Conservation (phyloP, 1,140 invertebrate genomes). For the Steinernema feltiae region DNA sequence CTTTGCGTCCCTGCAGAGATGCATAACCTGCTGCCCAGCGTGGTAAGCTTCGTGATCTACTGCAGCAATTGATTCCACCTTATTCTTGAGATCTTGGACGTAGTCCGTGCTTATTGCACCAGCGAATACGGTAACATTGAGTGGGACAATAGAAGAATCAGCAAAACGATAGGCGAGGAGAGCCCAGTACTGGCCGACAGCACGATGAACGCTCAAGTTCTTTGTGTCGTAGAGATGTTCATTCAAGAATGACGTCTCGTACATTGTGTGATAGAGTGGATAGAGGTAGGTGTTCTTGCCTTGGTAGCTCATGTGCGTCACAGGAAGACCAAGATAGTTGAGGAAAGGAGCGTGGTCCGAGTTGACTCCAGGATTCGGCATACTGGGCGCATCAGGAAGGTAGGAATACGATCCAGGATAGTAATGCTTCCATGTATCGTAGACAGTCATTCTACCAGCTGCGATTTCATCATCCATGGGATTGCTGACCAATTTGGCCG, state of each 20-base stretch:
- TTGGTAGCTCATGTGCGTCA: conserved; percentile 46
- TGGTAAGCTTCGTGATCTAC: background rate
- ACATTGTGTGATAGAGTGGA: conserved; percentile 59
- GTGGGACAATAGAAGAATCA: conserved; percentile 47
- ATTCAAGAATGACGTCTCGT: conserved; percentile 58
- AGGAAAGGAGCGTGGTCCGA: conserved; percentile 58
- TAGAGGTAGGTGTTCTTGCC: conserved; percentile 36
- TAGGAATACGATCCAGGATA: conserved; percentile 8
- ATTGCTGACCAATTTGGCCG: conserved; percentile 48
- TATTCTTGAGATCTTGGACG: background rate
- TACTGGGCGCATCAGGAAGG: conserved; percentile 14
- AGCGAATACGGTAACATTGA: background rate
- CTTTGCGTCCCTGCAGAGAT: background rate
- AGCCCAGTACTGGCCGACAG: background rate
- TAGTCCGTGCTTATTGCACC: background rate
- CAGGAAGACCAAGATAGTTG: conserved; percentile 52
- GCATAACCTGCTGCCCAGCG: background rate
- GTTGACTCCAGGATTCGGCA: conserved; percentile 48
- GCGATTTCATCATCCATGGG: conserved; percentile 41
- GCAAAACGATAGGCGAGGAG: conserved; percentile 54
- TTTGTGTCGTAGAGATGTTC: conserved; percentile 57
- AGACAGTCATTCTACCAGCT: conserved; percentile 47
- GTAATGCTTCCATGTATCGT: conserved; percentile 47
- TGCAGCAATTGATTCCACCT: background rate
- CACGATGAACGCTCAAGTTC: conserved; percentile 3